A percentile compares a stretch with the other conserved stretches of the same genome.
These are phyloP conservation scores for Epizoanthus ramosus DNA, from an alignment of 92 coral and sea anemone genomes.

Conservation along the genomic window DNA sequence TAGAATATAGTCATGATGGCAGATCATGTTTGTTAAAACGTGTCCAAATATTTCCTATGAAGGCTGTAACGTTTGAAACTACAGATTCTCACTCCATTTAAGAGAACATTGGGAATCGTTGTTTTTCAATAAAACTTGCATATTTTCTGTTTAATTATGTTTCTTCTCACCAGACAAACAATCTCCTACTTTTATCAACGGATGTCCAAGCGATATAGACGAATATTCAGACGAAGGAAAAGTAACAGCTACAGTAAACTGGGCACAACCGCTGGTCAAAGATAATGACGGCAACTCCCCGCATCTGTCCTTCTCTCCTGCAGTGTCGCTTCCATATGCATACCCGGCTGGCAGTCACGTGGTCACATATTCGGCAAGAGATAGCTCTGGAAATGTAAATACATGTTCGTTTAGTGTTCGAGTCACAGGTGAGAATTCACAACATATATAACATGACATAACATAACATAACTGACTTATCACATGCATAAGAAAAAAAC, in stretches of 20 bases:
- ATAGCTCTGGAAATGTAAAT: not conserved
- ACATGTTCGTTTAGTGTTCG: not conserved
- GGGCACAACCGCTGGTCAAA: constrained; percentile 6
- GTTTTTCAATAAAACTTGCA: too few relatives aligned
- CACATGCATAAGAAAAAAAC: too few relatives aligned
- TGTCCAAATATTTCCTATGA: too few relatives aligned
- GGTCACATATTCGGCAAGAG: not conserved
- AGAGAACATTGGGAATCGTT: too few relatives aligned
- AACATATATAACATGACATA: too few relatives aligned
- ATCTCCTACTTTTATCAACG: not conserved
- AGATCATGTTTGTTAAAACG: too few relatives aligned
- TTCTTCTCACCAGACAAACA: not conserved
- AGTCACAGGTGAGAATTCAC: not conserved
- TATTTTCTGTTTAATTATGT: too few relatives aligned
- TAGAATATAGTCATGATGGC: too few relatives aligned
- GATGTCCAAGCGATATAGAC: not conserved
- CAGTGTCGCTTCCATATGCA: not conserved
- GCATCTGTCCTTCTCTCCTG: not conserved
- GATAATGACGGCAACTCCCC: constrained; percentile 6
- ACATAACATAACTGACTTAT: too few relatives aligned
- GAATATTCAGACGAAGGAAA: not conserved
- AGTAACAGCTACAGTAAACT: not conserved
- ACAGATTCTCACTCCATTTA: too few relatives aligned
- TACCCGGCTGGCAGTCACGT: not conserved
- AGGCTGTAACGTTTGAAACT: too few relatives aligned